Evolutionary conservation across 2,113 vertebrate genomes (phyloP).

Genomic region (Rhabdomys dilectus): DNA sequence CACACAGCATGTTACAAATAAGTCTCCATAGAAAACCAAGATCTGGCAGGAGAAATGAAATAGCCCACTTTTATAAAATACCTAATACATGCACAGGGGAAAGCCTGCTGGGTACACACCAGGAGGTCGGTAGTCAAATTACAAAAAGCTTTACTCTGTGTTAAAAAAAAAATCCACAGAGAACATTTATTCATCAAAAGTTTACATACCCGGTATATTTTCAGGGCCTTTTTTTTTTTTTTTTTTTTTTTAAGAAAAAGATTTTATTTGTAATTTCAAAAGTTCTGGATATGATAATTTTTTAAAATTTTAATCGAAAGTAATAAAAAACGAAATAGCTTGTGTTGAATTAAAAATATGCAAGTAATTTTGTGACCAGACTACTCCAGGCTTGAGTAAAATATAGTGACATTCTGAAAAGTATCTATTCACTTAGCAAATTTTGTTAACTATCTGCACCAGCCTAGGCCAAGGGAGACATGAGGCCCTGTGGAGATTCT

Average conservation of each 20-base stretch:
- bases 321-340: not conserved
- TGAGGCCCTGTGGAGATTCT: not conserved
- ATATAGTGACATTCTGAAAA: not conserved
- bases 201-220: not conserved
- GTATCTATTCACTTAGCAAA: not conserved
- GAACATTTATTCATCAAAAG: conserved; percentile 12
- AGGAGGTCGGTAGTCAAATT: too few relatives aligned
- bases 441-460: not conserved
- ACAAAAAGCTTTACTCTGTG: not conserved
- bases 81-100: not conserved
- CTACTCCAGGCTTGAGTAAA: conserved; percentile 15
- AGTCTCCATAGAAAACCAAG: conserved; percentile 32
- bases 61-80: conserved; percentile 27
- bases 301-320: not conserved
- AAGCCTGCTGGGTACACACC: not conserved
- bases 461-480: not conserved
- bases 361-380: not conserved
- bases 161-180: conserved; percentile 33
- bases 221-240: not conserved
- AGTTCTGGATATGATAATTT: not conserved
- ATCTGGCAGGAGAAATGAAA: not conserved
- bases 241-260: not conserved
- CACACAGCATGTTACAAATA: not conserved
- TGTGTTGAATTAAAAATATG: not conserved
- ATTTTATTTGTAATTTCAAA: not conserved